Percentiles rank a stretch among this genome's conserved stretches.
phyloP scores from a whole-genome alignment of 2,797 vertebrate genomes.

The Cygnus olor region DNA sequence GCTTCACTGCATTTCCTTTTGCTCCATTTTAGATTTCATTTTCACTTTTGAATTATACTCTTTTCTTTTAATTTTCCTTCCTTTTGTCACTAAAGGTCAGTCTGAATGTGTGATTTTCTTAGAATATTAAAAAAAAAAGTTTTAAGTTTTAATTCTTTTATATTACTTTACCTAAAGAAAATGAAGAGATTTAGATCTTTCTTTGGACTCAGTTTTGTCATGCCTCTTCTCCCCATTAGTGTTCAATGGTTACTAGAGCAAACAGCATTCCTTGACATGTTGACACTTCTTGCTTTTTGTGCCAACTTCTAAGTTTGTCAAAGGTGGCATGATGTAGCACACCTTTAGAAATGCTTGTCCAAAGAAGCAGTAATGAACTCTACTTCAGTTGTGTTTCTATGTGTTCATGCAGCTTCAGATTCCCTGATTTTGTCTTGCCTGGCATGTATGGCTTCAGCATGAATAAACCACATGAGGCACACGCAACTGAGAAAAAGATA shows the following conservation, averaged over 20 bases:
- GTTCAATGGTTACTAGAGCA: not conserved
- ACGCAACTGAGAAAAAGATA: not conserved
- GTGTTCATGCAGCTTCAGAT: not conserved
- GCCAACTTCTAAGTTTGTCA: not conserved
- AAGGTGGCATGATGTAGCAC: accelerated
- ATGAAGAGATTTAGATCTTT: not conserved
- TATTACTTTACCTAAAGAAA: not conserved
- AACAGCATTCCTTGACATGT: not conserved
- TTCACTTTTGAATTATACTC: not conserved
- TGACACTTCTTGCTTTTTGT: not conserved
- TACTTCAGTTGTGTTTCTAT: not conserved
- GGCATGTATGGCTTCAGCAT: not conserved
- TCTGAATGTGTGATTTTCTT: not conserved
- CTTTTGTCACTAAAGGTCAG: not conserved
- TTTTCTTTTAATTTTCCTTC: not conserved
- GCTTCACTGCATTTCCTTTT: not conserved
- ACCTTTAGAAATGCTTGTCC: not conserved
- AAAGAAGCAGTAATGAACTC: not conserved
- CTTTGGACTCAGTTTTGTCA: not conserved
- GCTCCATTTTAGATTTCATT: not conserved
- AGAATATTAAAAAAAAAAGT: not conserved
- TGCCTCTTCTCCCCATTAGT: not conserved
- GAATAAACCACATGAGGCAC: not conserved
- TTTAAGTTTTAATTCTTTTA: not conserved
- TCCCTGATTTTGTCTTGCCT: not conserved